A percentile compares a stretch with the other conserved stretches of the same genome.
Evolutionary conservation across 2,113 vertebrate species (phyloP).

Genomic region (cat (Felis catus)): DNA sequence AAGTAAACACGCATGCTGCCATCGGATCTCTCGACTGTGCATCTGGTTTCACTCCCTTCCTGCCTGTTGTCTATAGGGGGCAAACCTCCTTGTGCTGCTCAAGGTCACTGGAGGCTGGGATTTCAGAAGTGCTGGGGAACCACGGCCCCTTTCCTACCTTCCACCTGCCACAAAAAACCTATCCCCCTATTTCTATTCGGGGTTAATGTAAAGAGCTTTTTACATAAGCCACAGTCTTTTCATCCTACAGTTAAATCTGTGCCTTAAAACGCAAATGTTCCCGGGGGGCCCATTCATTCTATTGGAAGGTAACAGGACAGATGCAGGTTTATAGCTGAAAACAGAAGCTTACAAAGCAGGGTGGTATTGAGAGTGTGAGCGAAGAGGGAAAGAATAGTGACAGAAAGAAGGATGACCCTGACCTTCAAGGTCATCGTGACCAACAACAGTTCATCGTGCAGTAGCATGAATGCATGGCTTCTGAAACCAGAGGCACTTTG

Average conservation of each 20-base stretch:
- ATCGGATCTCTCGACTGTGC: neutral
- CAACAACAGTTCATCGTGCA: neutral
- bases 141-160: neutral
- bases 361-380: neutral
- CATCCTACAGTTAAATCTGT: neutral
- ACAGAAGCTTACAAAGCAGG: neutral
- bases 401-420: neutral
- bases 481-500: neutral
- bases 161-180: neutral
- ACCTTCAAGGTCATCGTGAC: neutral
- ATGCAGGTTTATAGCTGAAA: neutral
- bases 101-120: neutral
- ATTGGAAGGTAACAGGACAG: neutral
- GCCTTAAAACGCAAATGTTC: neutral
- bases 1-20: conserved; percentile 84
- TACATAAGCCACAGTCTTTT: neutral
- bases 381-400: neutral
- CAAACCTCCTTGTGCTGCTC: neutral
- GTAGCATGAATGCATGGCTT: fast-evolving
- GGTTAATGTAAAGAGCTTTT: neutral
- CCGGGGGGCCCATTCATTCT: neutral
- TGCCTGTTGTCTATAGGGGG: neutral
- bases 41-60: neutral
- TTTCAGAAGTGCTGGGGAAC: neutral
- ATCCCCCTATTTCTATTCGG: neutral